Base-by-base conservation (phyloP, 2,888 invertebrate species). In the Hirtodrosophila cameraria region DNA sequence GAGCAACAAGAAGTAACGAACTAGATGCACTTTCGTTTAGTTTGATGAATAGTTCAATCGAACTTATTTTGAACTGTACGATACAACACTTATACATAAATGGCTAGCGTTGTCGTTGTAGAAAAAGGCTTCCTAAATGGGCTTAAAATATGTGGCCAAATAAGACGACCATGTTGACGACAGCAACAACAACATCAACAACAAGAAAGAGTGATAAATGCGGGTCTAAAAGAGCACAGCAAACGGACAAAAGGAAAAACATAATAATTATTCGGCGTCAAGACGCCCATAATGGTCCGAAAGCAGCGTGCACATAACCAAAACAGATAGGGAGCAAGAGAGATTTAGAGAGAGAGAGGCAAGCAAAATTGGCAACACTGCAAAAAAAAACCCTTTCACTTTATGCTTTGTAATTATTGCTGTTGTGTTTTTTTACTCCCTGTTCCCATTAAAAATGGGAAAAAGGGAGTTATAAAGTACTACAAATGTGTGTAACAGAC, bases 181-280 rank as follows among this genome's bases (percentile, higher is more conserved):
- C 42, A 28, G 31, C 7, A 36, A 16, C 23, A 38, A 31, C 31
- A 33, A 20, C 45, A 53, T 16, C 7, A 36, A 28, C 12, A 36
- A 42, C 16, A 28, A 36, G n/a, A n/a, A n/a, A n/a, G n/a, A n/a
- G n/a, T n/a, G n/a, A n/a, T n/a, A n/a, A n/a, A n/a, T n/a, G n/a
- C n/a, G 46, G 63, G 35, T 36, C 48, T 41, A 46, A 66, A 67
- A 45, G 36, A 45, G 15, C 48, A 48, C 25, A 46, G 41, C 36
- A 36, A 66, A 46, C 28, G 30, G 31, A 15, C 25, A 20, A 39
- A 36, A 31, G 16, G 48, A 50, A 54, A 77, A 60, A 60, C 72
- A 83, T 80, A 79, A 83, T 76, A 83, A 83, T 83, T 83, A 80
- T 52, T 53, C 33, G 46, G 49, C 66, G 43, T 57, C 41, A 59